Conservation (phyloP, 2,797 vertebrate genomes). For the Amblyraja radiata region DNA sequence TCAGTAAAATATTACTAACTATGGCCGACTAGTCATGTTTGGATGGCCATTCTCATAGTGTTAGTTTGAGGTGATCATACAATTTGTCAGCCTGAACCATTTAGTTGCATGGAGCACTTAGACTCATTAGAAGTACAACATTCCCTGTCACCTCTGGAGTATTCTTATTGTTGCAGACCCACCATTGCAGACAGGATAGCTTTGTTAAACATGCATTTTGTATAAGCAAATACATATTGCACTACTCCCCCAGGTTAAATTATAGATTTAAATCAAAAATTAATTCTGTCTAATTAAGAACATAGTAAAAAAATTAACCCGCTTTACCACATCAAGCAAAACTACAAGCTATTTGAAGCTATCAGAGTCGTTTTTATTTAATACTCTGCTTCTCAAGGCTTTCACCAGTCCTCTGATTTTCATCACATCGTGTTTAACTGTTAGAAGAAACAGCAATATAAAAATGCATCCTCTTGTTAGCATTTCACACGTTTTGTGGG, state of each 20-base stretch:
- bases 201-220: not conserved
- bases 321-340: not conserved
- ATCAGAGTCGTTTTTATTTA: not conserved
- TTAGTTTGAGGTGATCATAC: not conserved
- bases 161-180: not conserved
- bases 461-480: not conserved
- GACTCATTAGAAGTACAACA: not conserved
- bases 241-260: not conserved
- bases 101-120: not conserved
- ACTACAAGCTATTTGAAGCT: not conserved
- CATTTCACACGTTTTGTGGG: not conserved
- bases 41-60: not conserved
- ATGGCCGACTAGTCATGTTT: not conserved
- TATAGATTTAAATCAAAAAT: constrained; percentile 8
- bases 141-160: not conserved
- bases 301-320: not conserved
- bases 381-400: not conserved
- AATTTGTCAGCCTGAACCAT: not conserved
- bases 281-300: not conserved
- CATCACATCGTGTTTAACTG: not conserved
- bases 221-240: not conserved
- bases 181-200: not conserved
- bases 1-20: not conserved
- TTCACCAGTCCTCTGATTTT: not conserved
- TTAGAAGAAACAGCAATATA: not conserved